Percentiles rank a stretch among this genome's conserved stretches.
Evolutionary conservation across 2,797 vertebrate species (phyloP).

Genomic region (Microctenopoma steveboyesi): DNA sequence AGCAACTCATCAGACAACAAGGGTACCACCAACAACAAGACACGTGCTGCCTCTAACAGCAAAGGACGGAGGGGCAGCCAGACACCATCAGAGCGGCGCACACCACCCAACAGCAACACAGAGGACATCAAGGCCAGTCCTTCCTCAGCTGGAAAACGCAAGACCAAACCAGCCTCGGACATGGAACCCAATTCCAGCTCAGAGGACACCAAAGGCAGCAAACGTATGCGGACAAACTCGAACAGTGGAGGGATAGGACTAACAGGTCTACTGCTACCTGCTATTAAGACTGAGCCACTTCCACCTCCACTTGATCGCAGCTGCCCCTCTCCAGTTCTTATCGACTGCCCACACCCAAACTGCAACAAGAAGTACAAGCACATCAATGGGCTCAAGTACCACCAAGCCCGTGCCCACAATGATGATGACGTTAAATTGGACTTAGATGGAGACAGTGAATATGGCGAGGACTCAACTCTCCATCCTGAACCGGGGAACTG

Average conservation of each 20-base stretch:
- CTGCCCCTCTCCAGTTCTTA: slow-evolving; percentile 96
- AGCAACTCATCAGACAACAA: slow-evolving; percentile 90
- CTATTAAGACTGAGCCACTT: slow-evolving; percentile 89
- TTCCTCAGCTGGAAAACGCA: slow-evolving; percentile 93
- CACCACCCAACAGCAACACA: slow-evolving; percentile 86
- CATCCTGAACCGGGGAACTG: slow-evolving; percentile 92
- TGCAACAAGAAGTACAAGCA: slow-evolving; percentile 99
- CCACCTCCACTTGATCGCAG: slow-evolving; percentile 89
- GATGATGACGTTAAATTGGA: slow-evolving; percentile 94
- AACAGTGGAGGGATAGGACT: slow-evolving; percentile 87
- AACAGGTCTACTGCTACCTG: slow-evolving; percentile 82
- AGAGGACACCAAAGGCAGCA: slow-evolving; percentile 98
- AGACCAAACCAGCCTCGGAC: slow-evolving; percentile 95
- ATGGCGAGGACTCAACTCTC: slow-evolving; percentile 91
- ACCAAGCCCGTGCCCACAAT: slow-evolving; percentile 97
- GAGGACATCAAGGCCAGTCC: slow-evolving; percentile 98
- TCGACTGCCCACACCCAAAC: slow-evolving; percentile 98
- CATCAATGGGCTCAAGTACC: slow-evolving; percentile 99
- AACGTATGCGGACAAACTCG: slow-evolving; percentile 97
- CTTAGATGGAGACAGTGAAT: slow-evolving; percentile 94
- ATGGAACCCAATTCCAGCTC: slow-evolving; percentile 99
- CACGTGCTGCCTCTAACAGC: slow-evolving; percentile 93
- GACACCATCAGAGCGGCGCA: slow-evolving; percentile 95
- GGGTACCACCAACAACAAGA: slow-evolving; percentile 93
- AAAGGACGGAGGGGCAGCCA: slow-evolving; percentile 98